Conservation (phyloP, 92 coral and sea anemone genomes). For the Meandrina meandrites region DNA sequence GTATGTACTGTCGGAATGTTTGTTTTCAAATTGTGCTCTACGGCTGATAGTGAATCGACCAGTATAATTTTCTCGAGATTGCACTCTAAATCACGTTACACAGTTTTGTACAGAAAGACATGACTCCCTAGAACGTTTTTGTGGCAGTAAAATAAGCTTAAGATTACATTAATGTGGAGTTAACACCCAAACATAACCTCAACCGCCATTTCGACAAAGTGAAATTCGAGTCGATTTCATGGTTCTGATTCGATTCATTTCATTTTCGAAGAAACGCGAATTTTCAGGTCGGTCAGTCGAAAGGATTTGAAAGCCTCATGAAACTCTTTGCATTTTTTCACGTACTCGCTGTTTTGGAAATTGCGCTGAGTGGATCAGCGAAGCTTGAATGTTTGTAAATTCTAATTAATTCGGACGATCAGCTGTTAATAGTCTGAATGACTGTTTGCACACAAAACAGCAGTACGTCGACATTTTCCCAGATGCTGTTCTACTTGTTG, state of each 20-base stretch:
- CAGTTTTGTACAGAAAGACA: neutral
- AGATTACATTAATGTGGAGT: conserved; percentile 11
- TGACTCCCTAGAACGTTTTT: neutral
- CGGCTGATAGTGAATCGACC: neutral
- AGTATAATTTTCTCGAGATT: neutral
- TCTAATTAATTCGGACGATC: neutral
- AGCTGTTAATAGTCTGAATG: conserved; percentile 21
- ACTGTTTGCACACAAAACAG: conserved; percentile 16
- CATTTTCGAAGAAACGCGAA: conserved; percentile 3
- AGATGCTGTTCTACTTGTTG: neutral
- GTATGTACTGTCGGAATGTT: conserved; percentile 21
- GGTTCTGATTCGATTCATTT: neutral
- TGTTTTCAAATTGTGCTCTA: conserved; percentile 16
- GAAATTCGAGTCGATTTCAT: conserved; percentile 16
- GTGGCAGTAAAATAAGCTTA: neutral
- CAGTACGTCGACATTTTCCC: neutral
- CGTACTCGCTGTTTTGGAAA: neutral
- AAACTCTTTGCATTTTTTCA: neutral
- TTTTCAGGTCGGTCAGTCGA: neutral
- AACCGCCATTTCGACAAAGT: conserved; percentile 5
- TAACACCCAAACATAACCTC: neutral
- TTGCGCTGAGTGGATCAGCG: conserved; percentile 4
- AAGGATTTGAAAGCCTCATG: neutral
- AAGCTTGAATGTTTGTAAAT: neutral
- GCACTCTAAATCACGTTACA: neutral